Base-by-base conservation (phyloP, 2,888 invertebrate species). In the Lydus trimaculatus region DNA sequence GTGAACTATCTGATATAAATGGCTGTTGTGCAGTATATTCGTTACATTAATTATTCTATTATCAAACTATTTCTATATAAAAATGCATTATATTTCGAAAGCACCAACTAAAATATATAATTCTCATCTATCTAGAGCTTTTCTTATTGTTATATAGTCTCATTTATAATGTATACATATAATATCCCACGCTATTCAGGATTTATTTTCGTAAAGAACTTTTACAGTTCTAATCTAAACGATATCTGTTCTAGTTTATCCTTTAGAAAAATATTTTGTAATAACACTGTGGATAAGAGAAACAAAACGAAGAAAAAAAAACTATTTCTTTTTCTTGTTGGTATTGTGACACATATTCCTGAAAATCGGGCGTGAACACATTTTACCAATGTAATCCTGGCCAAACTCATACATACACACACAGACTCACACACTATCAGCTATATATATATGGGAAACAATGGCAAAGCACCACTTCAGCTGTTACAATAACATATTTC, bases 401-500 rank as follows among this genome's bases (percentile, higher is more conserved):
- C 52, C 52, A 52, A 23, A 13, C 23, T 52, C 13, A 2, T 13
- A 52, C 20, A 48, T 8, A 48, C 20, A 20, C 6, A 48, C 13
- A 11, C 36, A 48, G 9, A 2, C 23, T 23, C 52, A 23, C 52
- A 52, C 52, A 52, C 52, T 52, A 52, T 52, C 23, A 52, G 52
- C 9, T 20, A 17, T 36, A 52, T 20, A 17, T 36, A 52, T 9
- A 20, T 23, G 3, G 13, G 13, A 28, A 25, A 56, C 25, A 28
- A 15, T 56, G 56, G 56, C 28, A 56, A 28, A 56, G 25, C 28
- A 56, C 56, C 56, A 56, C 28, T 56, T 56, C 56, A 56, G 56
- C 56, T 56, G 56, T 56, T 56, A 56, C 56, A 56, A 56, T 56
- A 56, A 56, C 56, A 56, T 56, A 56, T 56, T 28, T 28, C 28